These are phyloP conservation scores for Charanyca ferruginea DNA, from an alignment of 2,888 invertebrate species.

Conservation along the genomic window DNA sequence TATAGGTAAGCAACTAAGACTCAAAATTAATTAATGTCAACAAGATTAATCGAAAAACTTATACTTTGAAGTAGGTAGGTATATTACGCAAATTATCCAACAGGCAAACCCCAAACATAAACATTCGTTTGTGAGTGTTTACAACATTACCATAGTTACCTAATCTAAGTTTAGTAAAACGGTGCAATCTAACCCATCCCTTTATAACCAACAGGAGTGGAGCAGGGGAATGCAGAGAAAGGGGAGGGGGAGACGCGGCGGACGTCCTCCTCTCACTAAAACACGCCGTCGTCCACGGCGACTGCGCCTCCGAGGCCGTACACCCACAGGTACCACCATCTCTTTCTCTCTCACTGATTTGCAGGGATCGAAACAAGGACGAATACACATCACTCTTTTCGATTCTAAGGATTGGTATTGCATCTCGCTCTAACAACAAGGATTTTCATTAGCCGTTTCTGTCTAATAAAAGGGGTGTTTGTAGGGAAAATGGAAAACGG, in stretches of 20 bases:
- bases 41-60: neutral
- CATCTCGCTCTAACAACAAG: conserved; percentile 42
- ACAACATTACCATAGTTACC: neutral
- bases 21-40: too few relatives aligned
- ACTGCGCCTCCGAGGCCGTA: conserved; percentile 88
- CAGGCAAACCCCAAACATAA: too few relatives aligned
- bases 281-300: conserved; percentile 96
- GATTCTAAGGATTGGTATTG: neutral
- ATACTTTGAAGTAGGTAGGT: too few relatives aligned
- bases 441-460: conserved; percentile 44
- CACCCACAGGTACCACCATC: conserved; percentile 89
- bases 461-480: conserved; percentile 66
- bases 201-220: conserved; percentile 81
- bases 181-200: conserved; percentile 44
- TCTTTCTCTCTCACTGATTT: conserved; percentile 61
- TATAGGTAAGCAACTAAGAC: too few relatives aligned
- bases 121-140: too few relatives aligned
- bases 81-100: too few relatives aligned
- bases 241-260: conserved; percentile 93
- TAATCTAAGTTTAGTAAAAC: conserved; percentile 44
- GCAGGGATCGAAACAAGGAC: conserved; percentile 54
- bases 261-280: conserved; percentile 97
- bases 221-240: conserved; percentile 90
- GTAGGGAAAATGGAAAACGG: conserved; percentile 62
- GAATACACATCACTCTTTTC: conserved; percentile 30